A percentile compares a stretch with the other conserved stretches of the same genome.
phyloP scores from a whole-genome alignment of 1,140 invertebrate species.

The Mercenaria mercenaria region DNA sequence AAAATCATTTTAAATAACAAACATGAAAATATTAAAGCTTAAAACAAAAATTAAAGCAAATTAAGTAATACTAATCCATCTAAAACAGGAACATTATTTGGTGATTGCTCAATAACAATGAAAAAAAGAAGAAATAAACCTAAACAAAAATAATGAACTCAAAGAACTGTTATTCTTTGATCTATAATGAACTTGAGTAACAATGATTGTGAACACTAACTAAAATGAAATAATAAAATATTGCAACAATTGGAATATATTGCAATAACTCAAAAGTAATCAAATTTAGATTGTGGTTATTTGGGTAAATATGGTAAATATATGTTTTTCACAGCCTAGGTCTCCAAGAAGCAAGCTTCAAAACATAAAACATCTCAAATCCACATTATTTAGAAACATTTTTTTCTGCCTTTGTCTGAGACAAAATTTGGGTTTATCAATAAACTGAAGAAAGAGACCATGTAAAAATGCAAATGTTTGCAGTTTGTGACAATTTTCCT shows the following conservation, averaged over 20 bases:
- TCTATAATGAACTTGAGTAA: background rate
- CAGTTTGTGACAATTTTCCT: background rate
- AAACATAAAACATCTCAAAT: too few relatives aligned
- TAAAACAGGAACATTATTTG: slow-evolving; percentile 14
- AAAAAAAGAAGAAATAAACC: background rate
- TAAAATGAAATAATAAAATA: background rate
- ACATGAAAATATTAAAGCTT: background rate
- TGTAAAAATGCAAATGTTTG: too few relatives aligned
- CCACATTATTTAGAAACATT: too few relatives aligned
- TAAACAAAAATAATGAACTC: slow-evolving; percentile 20
- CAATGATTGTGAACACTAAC: background rate
- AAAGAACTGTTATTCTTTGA: background rate
- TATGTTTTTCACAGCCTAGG: background rate
- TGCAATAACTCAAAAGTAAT: background rate
- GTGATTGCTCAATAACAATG: slow-evolving; percentile 7
- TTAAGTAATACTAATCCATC: background rate
- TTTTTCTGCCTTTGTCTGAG: too few relatives aligned
- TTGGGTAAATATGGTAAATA: background rate
- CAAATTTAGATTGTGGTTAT: background rate
- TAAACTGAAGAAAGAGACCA: too few relatives aligned
- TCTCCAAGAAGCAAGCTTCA: too few relatives aligned
- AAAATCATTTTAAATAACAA: background rate
- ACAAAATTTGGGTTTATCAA: too few relatives aligned
- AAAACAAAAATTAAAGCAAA: slow-evolving; percentile 16
- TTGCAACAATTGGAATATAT: background rate